A percentile compares a stretch with the other conserved stretches of the same genome.
Evolutionary conservation across 2,888 invertebrate genomes (phyloP).

Genomic region (Cenopis cana): DNA sequence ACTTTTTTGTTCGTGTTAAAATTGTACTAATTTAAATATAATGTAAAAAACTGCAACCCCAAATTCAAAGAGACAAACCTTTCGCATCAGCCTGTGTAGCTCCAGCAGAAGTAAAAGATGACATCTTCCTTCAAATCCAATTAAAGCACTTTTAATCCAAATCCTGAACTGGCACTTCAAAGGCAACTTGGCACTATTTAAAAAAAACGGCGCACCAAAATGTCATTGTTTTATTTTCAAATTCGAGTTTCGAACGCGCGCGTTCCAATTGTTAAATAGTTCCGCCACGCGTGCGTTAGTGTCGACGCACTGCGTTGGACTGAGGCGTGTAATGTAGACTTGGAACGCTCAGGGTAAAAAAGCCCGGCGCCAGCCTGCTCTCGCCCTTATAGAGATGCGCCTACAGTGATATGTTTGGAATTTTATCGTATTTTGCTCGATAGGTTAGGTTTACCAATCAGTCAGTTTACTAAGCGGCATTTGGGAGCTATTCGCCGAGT

Average conservation of each 20-base stretch:
- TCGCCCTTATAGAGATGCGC: slow-evolving; percentile 81
- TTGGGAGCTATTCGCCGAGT: slow-evolving; percentile 3
- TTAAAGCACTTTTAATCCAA: slow-evolving; percentile 53
- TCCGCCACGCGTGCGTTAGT: slow-evolving; percentile 44
- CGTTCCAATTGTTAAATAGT: slow-evolving; percentile 25
- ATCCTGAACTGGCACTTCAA: slow-evolving; percentile 58
- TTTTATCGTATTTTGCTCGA: slow-evolving; percentile 61
- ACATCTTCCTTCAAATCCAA: slow-evolving; percentile 64
- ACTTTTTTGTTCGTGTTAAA: not conserved
- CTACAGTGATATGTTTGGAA: slow-evolving; percentile 57
- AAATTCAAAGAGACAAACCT: slow-evolving; percentile 63
- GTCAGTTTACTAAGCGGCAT: not conserved
- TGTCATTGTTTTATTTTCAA: slow-evolving; percentile 44
- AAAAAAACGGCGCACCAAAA: slow-evolving; percentile 44
- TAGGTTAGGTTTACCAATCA: slow-evolving; percentile 20
- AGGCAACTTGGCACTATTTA: slow-evolving; percentile 65
- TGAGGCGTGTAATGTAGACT: slow-evolving; percentile 66
- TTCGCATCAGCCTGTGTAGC: slow-evolving; percentile 69
- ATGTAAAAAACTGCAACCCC: not conserved
- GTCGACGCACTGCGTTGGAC: slow-evolving; percentile 67
- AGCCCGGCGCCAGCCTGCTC: slow-evolving; percentile 80
- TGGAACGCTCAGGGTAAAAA: slow-evolving; percentile 77
- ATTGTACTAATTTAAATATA: not conserved
- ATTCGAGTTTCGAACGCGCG: slow-evolving; percentile 48
- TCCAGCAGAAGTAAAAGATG: slow-evolving; percentile 65